phyloP scores from a whole-genome alignment of 2,888 invertebrate species.

The Heliconius ismenius region DNA sequence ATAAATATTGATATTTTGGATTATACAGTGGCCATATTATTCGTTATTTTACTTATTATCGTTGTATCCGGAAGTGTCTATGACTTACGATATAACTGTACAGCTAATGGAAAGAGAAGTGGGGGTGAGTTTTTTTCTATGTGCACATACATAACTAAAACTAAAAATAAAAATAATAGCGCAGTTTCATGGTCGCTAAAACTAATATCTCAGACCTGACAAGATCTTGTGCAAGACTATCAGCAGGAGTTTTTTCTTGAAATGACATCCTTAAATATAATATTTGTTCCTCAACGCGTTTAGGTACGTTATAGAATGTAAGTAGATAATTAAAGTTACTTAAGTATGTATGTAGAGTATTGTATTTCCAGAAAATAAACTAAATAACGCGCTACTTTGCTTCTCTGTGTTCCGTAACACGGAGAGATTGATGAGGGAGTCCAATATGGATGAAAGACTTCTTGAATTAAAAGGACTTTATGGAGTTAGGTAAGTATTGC shows the following conservation, averaged over 20 bases:
- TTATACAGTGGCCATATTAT: constrained; percentile 1
- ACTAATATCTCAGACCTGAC: too few relatives aligned
- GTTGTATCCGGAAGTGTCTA: constrained; percentile 1
- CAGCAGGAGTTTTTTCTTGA: too few relatives aligned
- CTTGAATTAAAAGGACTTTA: constrained; percentile 5
- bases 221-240: too few relatives aligned
- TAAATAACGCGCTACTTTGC: background rate
- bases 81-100: background rate
- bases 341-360: too few relatives aligned
- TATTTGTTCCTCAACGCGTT: too few relatives aligned
- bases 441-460: background rate
- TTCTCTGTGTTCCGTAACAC: constrained; percentile 16
- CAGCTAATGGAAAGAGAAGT: background rate
- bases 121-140: background rate
- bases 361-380: background rate
- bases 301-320: too few relatives aligned
- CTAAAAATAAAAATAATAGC: too few relatives aligned
- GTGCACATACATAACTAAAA: background rate
- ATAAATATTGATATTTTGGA: background rate
- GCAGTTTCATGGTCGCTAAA: too few relatives aligned
- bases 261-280: too few relatives aligned
- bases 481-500: background rate
- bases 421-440: background rate
- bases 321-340: too few relatives aligned
- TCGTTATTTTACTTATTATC: background rate